These are phyloP conservation scores for fruit fly (Drosophila melanogaster) DNA, from an alignment of 1,140 invertebrate species.

Conservation along the genomic window Release_6_plus_ISO1_MT NT_033779.5:5883001-5883500, in stretches of 20 bases:
- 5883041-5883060: slow-evolving; percentile 35
- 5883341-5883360: slow-evolving; percentile 18
- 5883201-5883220: slow-evolving; percentile 32
- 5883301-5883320: slow-evolving; percentile 7
- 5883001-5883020: neutral
- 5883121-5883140: neutral
- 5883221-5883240: slow-evolving; percentile 33
- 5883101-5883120: slow-evolving; percentile 3
- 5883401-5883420: slow-evolving; percentile 21
- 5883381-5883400: slow-evolving; percentile 33
- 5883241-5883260: neutral
- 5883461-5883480: slow-evolving; percentile 17
- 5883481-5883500: neutral
- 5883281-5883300: neutral
- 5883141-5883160: slow-evolving; percentile 28
- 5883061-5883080: slow-evolving; percentile 5
- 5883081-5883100: neutral
- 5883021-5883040: slow-evolving; percentile 47
- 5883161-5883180: slow-evolving; percentile 31
- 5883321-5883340: neutral
- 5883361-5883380: slow-evolving; percentile 18
- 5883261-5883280: too few relatives aligned
- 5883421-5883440: neutral
- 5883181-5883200: slow-evolving; percentile 32
- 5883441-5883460: neutral